Conservation (phyloP, 1,140 invertebrate genomes). For the Cydia strobilella region DNA sequence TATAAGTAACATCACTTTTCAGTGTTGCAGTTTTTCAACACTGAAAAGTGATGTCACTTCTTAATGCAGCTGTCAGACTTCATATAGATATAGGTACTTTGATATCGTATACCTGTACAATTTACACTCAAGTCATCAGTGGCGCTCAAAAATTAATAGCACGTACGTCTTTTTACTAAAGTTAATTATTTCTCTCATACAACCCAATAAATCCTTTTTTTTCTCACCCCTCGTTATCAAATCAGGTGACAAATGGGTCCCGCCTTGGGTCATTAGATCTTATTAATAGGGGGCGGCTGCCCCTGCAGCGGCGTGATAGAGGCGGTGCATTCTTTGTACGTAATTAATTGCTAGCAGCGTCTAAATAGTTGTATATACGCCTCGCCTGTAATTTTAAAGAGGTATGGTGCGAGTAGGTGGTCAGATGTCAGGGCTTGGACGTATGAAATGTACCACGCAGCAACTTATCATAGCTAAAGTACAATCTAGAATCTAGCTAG, state of each 20-base stretch:
- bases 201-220: constrained; percentile 2
- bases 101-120: background rate
- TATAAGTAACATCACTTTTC: too few species aligned
- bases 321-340: constrained; percentile 16
- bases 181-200: constrained; percentile 1
- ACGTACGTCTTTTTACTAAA: background rate
- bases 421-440: background rate
- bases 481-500: too few species aligned
- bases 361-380: constrained; percentile 8
- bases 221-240: constrained; percentile 48
- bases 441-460: background rate
- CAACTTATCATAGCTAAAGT: background rate
- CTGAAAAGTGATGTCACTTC: too few species aligned
- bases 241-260: constrained; percentile 65
- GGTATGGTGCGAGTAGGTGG: constrained; percentile 9
- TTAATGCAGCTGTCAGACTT: background rate
- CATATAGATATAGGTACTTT: background rate
- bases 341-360: constrained; percentile 23
- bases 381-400: constrained; percentile 10
- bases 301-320: constrained; percentile 36
- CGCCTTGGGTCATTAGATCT: constrained; percentile 52
- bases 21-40: too few species aligned
- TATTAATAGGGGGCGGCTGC: constrained; percentile 64
- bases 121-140: background rate
- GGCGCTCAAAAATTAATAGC: background rate